Percentiles rank a stretch among this genome's conserved stretches.
Evolutionary conservation across 2,113 vertebrate genomes (phyloP).

Genomic region (Onychostruthus taczanowskii): DNA sequence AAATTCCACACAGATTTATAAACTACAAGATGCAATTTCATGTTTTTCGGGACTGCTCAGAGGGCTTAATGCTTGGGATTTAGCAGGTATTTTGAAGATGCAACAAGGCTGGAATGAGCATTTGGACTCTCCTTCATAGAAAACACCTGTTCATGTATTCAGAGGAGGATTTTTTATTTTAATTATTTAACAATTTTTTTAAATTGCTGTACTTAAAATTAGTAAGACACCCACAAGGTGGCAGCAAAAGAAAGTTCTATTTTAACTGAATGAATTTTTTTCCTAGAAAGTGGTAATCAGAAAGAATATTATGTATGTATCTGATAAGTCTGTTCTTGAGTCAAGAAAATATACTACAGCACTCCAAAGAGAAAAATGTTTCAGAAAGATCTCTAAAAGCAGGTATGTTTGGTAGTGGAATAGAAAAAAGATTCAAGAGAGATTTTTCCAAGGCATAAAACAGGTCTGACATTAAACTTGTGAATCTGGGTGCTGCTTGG

Average conservation of each 20-base stretch:
- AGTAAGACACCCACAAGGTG: slow-evolving; percentile 60
- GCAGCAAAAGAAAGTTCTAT: slow-evolving; percentile 66
- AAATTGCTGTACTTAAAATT: not conserved
- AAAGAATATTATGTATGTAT: not conserved
- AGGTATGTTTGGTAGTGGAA: not conserved
- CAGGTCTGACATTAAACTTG: not conserved
- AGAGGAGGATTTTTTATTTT: not conserved
- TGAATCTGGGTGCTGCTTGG: not conserved
- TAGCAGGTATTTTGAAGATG: not conserved
- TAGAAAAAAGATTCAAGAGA: not conserved
- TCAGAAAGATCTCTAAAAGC: not conserved
- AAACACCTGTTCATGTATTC: not conserved
- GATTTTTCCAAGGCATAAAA: not conserved
- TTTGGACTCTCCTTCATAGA: not conserved
- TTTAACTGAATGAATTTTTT: not conserved
- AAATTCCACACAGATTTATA: not conserved
- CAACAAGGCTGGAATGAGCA: not conserved
- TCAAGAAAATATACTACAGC: not conserved
- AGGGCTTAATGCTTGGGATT: not conserved
- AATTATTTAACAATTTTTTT: not conserved
- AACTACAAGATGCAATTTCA: not conserved
- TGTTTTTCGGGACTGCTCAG: not conserved
- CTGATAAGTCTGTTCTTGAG: not conserved
- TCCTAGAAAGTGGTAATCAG: not conserved
- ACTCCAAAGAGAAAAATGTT: not conserved